A percentile compares a stretch with the other conserved stretches of the same genome.
Conservation (phyloP, 2,113 vertebrate genomes). For the Tylochromis polylepis region DNA sequence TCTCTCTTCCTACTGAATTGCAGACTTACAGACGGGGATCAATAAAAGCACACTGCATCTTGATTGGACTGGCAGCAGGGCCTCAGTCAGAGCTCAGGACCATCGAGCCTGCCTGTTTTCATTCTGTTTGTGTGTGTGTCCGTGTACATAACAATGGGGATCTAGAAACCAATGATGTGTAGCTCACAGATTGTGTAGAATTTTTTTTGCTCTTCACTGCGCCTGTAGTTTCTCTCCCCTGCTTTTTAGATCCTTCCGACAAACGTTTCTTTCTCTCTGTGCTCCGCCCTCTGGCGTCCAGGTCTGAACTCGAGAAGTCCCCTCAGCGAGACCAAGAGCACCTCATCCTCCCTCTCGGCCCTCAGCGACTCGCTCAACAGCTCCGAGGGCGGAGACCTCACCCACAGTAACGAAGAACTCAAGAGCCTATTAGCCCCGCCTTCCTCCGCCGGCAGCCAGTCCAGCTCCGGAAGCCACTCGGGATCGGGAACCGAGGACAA, state of each 20-base stretch:
- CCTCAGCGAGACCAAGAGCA: constrained; percentile 82
- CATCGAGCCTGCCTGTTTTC: constrained; percentile 13
- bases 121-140: background rate
- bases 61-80: constrained; percentile 64
- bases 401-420: constrained; percentile 82
- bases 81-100: constrained; percentile 31
- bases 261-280: background rate
- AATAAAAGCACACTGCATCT: constrained; percentile 65
- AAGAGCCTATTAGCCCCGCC: constrained; percentile 89
- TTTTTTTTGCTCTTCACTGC: background rate
- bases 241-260: background rate
- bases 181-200: background rate
- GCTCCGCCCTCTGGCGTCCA: constrained; percentile 15
- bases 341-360: constrained; percentile 93
- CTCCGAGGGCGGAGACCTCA: constrained; percentile 86
- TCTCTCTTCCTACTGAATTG: constrained; percentile 54
- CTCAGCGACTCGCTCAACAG: constrained; percentile 96
- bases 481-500: constrained; percentile 88
- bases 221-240: background rate
- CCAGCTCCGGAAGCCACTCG: constrained; percentile 82
- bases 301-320: constrained; percentile 86
- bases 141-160: background rate
- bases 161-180: background rate
- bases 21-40: constrained; percentile 56
- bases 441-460: constrained; percentile 85